Conservation (phyloP, 2,888 invertebrate genomes). For the Campopleginae sp. region DNA sequence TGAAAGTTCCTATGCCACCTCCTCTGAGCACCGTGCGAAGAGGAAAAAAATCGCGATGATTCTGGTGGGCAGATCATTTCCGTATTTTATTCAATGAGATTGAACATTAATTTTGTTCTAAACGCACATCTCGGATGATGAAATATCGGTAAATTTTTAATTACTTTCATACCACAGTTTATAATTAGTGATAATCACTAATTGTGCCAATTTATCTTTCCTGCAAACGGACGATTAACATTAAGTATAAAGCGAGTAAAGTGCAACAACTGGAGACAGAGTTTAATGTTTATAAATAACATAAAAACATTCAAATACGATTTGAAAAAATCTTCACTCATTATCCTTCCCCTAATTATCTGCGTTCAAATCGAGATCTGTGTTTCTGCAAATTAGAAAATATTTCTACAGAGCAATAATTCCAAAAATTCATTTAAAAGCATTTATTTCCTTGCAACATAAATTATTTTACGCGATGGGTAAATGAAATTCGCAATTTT, state of each 20-base stretch:
- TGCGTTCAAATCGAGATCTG: background rate
- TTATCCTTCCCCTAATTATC: background rate
- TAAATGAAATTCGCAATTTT: too few species aligned
- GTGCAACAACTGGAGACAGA: conserved; percentile 3
- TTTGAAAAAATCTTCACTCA: background rate
- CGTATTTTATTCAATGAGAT: background rate
- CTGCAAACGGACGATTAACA: background rate
- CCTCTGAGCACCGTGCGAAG: conserved; percentile 65
- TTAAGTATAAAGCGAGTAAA: background rate
- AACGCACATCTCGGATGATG: background rate
- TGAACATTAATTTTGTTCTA: conserved; percentile 12
- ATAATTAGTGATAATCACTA: background rate
- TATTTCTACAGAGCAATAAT: background rate
- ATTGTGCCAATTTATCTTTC: background rate
- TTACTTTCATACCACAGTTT: background rate
- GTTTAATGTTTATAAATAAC: background rate
- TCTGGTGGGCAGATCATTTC: background rate
- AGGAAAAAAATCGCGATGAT: conserved; percentile 63
- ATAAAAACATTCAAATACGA: background rate
- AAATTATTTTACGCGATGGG: too few species aligned
- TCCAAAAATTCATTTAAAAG: background rate
- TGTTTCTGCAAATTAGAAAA: background rate
- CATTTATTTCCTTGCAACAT: too few species aligned
- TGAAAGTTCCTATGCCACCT: conserved; percentile 79
- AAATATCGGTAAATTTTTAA: conserved; percentile 6